Base-by-base conservation (phyloP, 2,113 vertebrate species). In the Microtus montanus region DNA sequence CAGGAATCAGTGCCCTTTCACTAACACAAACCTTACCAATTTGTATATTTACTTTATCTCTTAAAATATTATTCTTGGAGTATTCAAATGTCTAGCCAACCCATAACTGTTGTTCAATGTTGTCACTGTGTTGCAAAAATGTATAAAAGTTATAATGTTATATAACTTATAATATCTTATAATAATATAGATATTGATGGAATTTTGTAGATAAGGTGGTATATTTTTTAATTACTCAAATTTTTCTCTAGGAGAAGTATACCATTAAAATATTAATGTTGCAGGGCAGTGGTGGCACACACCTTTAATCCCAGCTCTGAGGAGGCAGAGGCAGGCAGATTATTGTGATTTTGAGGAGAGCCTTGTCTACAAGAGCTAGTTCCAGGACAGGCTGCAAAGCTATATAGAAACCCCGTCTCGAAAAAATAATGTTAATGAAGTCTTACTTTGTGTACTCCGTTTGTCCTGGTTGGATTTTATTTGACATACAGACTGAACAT, bases 1-100 rank as follows among this genome's bases (percentile, higher is more conserved):
- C n/a, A 78, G 44, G 52, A 78, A 89, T 77, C 2, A 71, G 49
- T 52, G 5, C 7, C 41, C 12, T 88, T 88, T 90, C 7, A 68
- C 41, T 91, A 94, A 79, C 5, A 38, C 26, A 87, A 63, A 75
- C 52, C 5, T 77, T 52, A 7, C 0, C 68, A 24, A 95, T 73
- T 87, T 83, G 0, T 66, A 5, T 26, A 28, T 14, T 70, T 30
- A 1, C 6, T 77, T 90, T 87, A 38, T 58, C 33, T 68, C 17
- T 88, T 90, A 88, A 91, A 79, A 73, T 90, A 64, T 30, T 41
- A 41, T 58, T 78, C n/a, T n/a, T 73, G 15, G 13, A 8, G 7
- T 80, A 61, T 10, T 14, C 15, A 77, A 91, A 89, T 3, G 2
- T 68, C 28, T 63, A 74, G 6, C 4, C 35, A 94, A 41, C 4